Evolutionary conservation across 2,113 vertebrate genomes (phyloP).

Genomic region (Psophia crepitans): DNA sequence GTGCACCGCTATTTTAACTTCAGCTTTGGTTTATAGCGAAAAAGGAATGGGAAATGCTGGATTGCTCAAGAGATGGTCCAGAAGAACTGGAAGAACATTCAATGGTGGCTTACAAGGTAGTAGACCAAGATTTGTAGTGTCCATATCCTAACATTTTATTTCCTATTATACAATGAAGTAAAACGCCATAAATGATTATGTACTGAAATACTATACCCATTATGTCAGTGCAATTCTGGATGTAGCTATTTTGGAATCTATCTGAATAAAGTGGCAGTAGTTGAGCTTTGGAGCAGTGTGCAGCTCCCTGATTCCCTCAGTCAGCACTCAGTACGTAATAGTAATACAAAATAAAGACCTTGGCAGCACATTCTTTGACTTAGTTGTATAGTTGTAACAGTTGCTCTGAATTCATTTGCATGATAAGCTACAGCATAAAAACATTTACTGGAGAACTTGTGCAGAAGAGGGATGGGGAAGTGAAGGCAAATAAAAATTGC

Average conservation of each 20-base stretch:
- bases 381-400: constrained; percentile 48
- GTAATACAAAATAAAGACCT: constrained; percentile 44
- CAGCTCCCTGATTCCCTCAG: not conserved
- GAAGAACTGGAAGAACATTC: constrained; percentile 85
- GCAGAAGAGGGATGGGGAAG: not conserved
- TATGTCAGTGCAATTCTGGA: not conserved
- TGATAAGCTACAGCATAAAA: constrained; percentile 22
- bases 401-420: constrained; percentile 65
- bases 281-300: not conserved
- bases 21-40: constrained; percentile 60
- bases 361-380: constrained; percentile 44
- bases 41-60: constrained; percentile 80
- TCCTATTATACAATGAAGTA: not conserved
- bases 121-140: not conserved
- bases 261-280: not conserved
- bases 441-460: not conserved
- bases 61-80: constrained; percentile 73
- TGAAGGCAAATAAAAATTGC: not conserved
- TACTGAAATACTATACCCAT: not conserved
- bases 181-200: not conserved
- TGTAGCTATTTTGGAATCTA: not conserved
- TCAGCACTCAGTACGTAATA: not conserved
- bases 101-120: constrained; percentile 84
- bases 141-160: not conserved
- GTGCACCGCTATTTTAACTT: not conserved